A percentile compares a stretch with the other conserved stretches of the same genome.
These are phyloP conservation scores for Branchinecta lindahli DNA, from an alignment of 1,140 invertebrate genomes.

Conservation along the genomic window DNA sequence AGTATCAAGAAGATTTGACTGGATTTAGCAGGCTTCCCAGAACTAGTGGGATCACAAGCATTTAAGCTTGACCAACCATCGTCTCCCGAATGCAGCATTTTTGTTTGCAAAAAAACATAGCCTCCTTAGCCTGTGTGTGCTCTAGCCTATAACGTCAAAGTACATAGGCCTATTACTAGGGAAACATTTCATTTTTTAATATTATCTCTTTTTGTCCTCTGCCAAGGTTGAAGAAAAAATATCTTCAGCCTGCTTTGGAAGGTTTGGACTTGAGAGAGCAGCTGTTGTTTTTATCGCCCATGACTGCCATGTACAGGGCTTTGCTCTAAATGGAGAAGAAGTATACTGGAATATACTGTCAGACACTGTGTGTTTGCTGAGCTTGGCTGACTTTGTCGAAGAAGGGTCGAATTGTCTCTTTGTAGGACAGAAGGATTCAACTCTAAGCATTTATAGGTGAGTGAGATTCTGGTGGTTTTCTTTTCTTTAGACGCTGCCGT, in stretches of 20 bases:
- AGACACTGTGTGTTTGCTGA: not conserved
- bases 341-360: not conserved
- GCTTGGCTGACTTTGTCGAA: not conserved
- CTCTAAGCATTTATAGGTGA: not conserved
- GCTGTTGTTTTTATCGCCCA: not conserved
- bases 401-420: not conserved
- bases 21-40: no score
- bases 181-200: no score
- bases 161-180: no score
- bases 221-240: not conserved
- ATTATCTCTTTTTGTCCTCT: no score
- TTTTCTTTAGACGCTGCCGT: not conserved
- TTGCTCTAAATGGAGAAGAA: not conserved
- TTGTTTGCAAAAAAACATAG: no score
- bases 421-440: not conserved
- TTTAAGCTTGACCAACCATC: no score
- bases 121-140: no score
- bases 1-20: no score
- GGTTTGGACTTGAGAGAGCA: not conserved
- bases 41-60: no score
- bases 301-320: not conserved
- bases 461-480: not conserved
- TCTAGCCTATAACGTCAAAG: no score
- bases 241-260: slow-evolving; percentile 7
- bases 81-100: no score